These are phyloP conservation scores for Semotilus atromaculatus DNA, from an alignment of 2,797 vertebrate genomes.

Conservation along the genomic window DNA sequence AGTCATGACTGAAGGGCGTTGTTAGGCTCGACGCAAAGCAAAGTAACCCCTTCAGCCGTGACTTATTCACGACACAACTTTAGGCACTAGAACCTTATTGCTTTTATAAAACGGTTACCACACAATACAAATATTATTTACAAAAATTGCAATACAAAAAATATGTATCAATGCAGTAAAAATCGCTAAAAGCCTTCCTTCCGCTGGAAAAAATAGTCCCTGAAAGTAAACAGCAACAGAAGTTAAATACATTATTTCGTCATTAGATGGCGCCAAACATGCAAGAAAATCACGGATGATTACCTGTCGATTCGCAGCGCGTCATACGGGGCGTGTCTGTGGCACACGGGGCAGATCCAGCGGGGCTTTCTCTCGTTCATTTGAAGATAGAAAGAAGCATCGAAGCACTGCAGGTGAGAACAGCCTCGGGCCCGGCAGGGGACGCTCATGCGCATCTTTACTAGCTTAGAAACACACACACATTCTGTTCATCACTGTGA, in stretches of 20 bases:
- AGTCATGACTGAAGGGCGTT: too few species aligned
- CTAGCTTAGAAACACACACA: conserved; percentile 71
- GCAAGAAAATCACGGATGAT: not conserved
- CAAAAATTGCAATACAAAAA: too few species aligned
- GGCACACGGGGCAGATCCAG: conserved; percentile 86
- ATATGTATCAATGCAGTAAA: too few species aligned
- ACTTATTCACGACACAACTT: too few species aligned
- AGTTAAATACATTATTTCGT: too few species aligned
- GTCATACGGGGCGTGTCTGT: conserved; percentile 83
- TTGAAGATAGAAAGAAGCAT: conserved; percentile 86
- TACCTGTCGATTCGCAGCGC: conserved; percentile 85
- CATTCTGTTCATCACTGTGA: fast-evolving
- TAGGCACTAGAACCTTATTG: too few species aligned
- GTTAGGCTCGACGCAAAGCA: too few species aligned
- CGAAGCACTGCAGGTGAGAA: conserved; percentile 87
- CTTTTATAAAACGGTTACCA: not conserved
- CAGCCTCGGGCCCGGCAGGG: conserved; percentile 83
- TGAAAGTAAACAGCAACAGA: too few species aligned
- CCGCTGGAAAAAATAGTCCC: too few species aligned
- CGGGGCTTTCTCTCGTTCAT: conserved; percentile 88
- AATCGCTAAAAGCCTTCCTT: too few species aligned
- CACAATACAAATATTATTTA: too few species aligned
- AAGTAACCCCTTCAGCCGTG: too few species aligned
- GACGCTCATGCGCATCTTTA: conserved; percentile 83
- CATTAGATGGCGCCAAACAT: not conserved